phyloP scores from a whole-genome alignment of 2,888 invertebrate species.

The Lithophane ornitopus region DNA sequence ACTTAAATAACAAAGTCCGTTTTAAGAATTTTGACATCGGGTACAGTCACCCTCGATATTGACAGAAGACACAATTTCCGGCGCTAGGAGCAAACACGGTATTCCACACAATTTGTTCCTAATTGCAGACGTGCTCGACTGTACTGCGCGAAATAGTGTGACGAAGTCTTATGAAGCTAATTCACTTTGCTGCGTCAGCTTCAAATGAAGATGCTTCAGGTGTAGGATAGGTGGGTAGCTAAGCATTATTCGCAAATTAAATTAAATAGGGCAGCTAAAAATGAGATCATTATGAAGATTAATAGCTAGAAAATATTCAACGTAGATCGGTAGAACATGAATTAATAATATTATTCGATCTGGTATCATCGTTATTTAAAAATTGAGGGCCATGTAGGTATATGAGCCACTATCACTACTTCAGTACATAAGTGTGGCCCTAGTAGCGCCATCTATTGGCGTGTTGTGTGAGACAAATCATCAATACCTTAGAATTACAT shows the following conservation, averaged over 20 bases:
- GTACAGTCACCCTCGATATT: slow-evolving; percentile 77
- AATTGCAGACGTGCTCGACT: slow-evolving; percentile 76
- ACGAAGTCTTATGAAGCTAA: slow-evolving; percentile 52
- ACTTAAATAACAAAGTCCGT: slow-evolving; percentile 26
- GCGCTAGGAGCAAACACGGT: slow-evolving; percentile 65
- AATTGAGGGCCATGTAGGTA: background rate
- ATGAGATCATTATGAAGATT: background rate
- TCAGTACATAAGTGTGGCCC: background rate
- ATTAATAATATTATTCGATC: background rate
- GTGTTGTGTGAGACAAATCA: background rate
- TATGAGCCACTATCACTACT: background rate
- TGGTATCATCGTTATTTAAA: background rate
- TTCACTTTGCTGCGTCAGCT: slow-evolving; percentile 39
- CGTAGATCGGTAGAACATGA: background rate
- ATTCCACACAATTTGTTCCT: slow-evolving; percentile 83
- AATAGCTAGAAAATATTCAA: background rate
- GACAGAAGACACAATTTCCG: slow-evolving; percentile 86
- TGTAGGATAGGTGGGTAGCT: background rate
- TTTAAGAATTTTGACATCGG: slow-evolving; percentile 22
- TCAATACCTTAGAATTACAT: background rate
- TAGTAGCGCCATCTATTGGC: slow-evolving; percentile 59
- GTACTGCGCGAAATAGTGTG: slow-evolving; percentile 48
- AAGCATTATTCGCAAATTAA: background rate
- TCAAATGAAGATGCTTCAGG: slow-evolving; percentile 27
- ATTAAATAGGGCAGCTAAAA: background rate